Evolutionary conservation across 1,140 invertebrate genomes (phyloP).

Genomic region (Tetranychus cinnabarinus): DNA sequence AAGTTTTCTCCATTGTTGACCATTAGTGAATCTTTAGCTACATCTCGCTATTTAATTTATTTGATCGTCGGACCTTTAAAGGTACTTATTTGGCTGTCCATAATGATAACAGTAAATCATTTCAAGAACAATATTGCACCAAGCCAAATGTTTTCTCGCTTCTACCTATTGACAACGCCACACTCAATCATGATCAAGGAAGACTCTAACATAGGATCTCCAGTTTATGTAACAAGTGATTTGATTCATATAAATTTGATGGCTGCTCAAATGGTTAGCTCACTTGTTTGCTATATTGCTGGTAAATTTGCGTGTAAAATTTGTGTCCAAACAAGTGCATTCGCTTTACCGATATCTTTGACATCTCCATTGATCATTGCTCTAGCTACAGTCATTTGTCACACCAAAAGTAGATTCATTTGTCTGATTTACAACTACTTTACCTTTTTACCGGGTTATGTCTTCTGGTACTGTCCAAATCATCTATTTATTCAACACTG

Average conservation of each 20-base stretch:
- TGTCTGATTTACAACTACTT: conserved; percentile 25
- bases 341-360: conserved; percentile 76
- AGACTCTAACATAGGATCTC: neutral
- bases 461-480: conserved; percentile 57
- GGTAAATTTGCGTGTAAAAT: conserved; percentile 90
- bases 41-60: conserved; percentile 42
- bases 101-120: conserved; percentile 39
- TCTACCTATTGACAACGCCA: conserved; percentile 8
- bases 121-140: conserved; percentile 28
- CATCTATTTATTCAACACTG: conserved; percentile 29
- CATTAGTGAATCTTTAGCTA: conserved; percentile 46
- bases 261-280: conserved; percentile 50
- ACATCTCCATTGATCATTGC: conserved; percentile 33
- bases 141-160: conserved; percentile 9
- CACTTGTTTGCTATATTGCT: conserved; percentile 70
- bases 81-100: conserved; percentile 18
- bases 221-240: conserved; percentile 7
- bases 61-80: conserved; percentile 19
- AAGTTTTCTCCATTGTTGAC: conserved; percentile 44
- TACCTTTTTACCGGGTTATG: conserved; percentile 51
- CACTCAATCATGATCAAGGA: conserved; percentile 10
- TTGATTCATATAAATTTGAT: conserved; percentile 42
- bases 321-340: conserved; percentile 78
- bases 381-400: conserved; percentile 10
- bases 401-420: neutral